A percentile compares a stretch with the other conserved stretches of the same genome.
Conservation (phyloP, 2,113 vertebrate species). For the Elgaria multicarinata region DNA sequence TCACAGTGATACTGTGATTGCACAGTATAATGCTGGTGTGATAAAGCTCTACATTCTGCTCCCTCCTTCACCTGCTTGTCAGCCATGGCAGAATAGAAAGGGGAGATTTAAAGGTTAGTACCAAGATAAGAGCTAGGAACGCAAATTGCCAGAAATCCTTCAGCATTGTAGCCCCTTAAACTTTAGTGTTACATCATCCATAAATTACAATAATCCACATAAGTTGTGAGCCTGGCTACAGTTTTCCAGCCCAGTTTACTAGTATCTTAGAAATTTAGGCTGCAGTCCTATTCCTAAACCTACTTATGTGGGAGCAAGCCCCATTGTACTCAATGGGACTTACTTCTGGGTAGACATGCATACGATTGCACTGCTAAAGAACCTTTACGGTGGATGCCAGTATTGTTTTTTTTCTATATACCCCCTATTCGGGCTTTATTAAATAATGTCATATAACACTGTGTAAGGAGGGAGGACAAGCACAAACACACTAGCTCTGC, state of each 20-base stretch:
- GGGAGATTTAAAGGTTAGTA: background rate
- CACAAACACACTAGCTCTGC: too few species aligned
- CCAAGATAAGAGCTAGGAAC: background rate
- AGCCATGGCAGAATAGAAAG: background rate
- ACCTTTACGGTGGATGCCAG: too few species aligned
- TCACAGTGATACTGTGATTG: too few species aligned
- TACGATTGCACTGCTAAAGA: too few species aligned
- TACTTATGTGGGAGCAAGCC: background rate
- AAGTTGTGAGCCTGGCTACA: background rate
- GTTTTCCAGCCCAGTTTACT: background rate
- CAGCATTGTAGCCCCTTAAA: background rate
- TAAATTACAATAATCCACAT: background rate
- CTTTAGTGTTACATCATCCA: background rate
- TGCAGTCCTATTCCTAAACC: background rate
- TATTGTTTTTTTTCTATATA: background rate
- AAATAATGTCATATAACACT: too few species aligned
- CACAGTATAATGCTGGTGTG: too few species aligned
- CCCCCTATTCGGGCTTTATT: too few species aligned
- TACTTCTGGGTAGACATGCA: too few species aligned
- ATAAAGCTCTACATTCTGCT: too few species aligned
- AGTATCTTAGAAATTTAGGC: background rate
- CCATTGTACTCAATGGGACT: too few species aligned
- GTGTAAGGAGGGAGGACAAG: too few species aligned
- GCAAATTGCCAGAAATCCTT: background rate
- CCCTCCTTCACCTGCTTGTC: background rate